Evolutionary conservation across 2,797 vertebrate genomes (phyloP).

Genomic region (Chlorospingus flavigularis): DNA sequence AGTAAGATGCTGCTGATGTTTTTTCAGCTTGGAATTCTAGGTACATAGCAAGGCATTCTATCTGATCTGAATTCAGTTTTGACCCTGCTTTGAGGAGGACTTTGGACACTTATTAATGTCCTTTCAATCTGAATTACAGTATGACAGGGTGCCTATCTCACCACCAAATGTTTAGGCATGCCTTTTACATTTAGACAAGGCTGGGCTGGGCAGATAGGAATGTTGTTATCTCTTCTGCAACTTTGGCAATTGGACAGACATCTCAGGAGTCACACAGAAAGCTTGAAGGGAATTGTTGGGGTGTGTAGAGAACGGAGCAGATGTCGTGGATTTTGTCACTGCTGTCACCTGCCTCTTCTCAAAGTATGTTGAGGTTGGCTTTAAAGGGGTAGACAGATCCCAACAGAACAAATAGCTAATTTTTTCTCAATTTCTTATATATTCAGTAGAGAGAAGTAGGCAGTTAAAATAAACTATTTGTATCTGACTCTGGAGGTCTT

Average conservation of each 20-base stretch:
- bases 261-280: background rate
- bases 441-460: background rate
- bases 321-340: background rate
- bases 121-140: background rate
- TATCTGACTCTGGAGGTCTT: background rate
- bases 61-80: background rate
- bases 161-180: background rate
- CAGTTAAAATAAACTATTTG: background rate
- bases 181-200: background rate
- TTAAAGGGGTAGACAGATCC: background rate
- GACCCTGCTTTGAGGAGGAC: background rate
- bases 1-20: background rate
- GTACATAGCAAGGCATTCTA: background rate
- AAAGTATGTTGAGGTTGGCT: background rate
- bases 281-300: accelerated
- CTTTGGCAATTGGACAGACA: background rate
- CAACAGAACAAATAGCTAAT: background rate
- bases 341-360: background rate
- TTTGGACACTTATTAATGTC: background rate
- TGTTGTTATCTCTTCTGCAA: background rate
- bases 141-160: background rate
- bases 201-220: background rate
- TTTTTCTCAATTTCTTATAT: background rate
- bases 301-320: background rate
- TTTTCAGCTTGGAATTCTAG: background rate